Base-by-base conservation (phyloP, 2,888 invertebrate species). In the Caenorhabditis sinica region DNA sequence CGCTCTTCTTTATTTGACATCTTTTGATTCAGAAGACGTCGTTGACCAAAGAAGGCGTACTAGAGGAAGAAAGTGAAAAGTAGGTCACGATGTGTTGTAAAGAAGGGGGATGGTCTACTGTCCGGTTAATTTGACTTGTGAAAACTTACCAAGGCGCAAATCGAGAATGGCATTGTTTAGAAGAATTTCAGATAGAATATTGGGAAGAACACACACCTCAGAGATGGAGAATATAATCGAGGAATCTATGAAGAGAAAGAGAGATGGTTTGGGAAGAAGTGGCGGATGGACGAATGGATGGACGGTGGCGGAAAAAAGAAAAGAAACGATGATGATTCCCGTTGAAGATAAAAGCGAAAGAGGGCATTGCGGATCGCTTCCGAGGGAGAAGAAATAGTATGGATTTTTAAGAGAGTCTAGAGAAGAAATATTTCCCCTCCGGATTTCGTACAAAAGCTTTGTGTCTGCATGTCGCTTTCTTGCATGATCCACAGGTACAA, bases 121-220 rank as follows among this genome's bases (percentile, higher is more conserved):
- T n/a, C 60, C 63, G 20, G 65, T 23, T n/a, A n/a, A n/a, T n/a
- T n/a, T 28, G 33, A 6, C 33, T 36, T 36, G 5, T 36, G 4
- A 4, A 6, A 71, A 83, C 83, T 83, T 73, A 83, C 83, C 83
- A 83, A 49, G 53, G 73, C 71, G 65, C 83, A 83, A 53, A 83
- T 73, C 28, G 83, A 83, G 58, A 83, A 77, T 56, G 83, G 83
- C 83, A 83, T 83, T 60, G 25, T 20, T 49, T 23, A 8, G 3
- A 45, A n/a, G 15, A 23, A 56, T 17, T 49, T 36, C 33, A 63
- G 36, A 15, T 30, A 17, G 30, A 30, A 40, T 15, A 2, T 45
- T 1, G 4, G 8, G 49, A 28, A 23, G 8, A 23, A 15, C 13
- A 51, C 40, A 61, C 60, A 40, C 33, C 36, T 63, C 51, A 43